Evolutionary conservation across 2,888 invertebrate species (phyloP).

Genomic region (Aleiodes testaceus): DNA sequence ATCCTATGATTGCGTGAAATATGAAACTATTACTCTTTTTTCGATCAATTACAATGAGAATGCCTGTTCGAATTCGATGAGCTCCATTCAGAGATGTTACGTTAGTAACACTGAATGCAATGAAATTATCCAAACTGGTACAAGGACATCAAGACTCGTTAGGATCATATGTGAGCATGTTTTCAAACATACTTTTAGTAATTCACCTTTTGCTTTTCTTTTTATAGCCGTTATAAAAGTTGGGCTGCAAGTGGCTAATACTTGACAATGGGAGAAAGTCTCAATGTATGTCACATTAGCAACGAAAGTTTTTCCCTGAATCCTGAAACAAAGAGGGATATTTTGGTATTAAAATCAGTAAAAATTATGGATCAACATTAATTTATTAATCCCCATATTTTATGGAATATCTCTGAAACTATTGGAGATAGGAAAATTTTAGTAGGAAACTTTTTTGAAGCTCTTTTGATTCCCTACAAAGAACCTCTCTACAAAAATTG

Average conservation of each 20-base stretch:
- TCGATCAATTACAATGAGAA: neutral
- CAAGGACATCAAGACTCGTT: conserved; percentile 14
- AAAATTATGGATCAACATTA: too few relatives aligned
- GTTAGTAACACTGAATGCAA: conserved; percentile 1
- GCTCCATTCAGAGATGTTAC: conserved; percentile 1
- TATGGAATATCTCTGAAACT: too few relatives aligned
- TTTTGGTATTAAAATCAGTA: too few relatives aligned
- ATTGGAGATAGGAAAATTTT: too few relatives aligned
- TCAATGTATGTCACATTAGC: neutral
- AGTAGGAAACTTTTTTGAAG: too few relatives aligned
- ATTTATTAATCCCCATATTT: too few relatives aligned
- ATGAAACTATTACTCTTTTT: neutral
- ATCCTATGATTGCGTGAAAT: conserved; percentile 5
- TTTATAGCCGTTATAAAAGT: conserved; percentile 5
- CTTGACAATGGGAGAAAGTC: conserved; percentile 22
- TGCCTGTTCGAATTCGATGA: too few relatives aligned
- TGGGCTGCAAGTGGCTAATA: conserved; percentile 24
- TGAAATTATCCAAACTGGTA: conserved; percentile 4
- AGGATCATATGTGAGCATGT: conserved; percentile 2
- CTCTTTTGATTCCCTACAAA: too few relatives aligned
- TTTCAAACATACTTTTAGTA: neutral
- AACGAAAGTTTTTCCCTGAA: too few relatives aligned
- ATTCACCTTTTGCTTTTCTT: neutral
- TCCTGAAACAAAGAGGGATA: too few relatives aligned
- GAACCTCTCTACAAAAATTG: too few relatives aligned